Percentiles rank a stretch among this genome's conserved stretches.
Evolutionary conservation across 1,140 invertebrate genomes (phyloP).

Genomic region (Dermatophagoides farinae): DNA sequence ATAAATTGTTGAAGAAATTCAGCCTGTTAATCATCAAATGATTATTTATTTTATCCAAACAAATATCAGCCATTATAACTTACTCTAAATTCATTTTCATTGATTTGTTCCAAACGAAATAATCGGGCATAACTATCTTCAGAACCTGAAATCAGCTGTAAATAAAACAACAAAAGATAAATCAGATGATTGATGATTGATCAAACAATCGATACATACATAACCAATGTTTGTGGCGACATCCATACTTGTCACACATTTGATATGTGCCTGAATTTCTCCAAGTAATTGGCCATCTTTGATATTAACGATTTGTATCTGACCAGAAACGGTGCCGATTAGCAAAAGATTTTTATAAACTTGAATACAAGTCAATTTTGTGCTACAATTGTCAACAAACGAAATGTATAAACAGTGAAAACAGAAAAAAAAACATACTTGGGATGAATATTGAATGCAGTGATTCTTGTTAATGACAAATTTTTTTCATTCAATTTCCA

Average conservation of each 20-base stretch:
- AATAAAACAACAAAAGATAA: neutral
- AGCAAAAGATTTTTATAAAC: neutral
- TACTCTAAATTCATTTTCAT: neutral
- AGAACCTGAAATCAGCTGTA: neutral
- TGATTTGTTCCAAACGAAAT: neutral
- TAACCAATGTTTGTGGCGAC: neutral
- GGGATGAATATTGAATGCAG: neutral
- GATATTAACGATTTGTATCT: neutral
- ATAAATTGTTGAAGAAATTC: neutral
- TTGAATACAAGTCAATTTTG: neutral
- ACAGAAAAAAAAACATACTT: neutral
- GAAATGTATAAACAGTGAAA: neutral
- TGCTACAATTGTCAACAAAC: neutral
- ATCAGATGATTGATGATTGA: neutral
- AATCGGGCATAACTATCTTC: neutral
- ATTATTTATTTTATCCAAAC: neutral
- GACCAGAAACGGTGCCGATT: neutral
- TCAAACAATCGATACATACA: neutral
- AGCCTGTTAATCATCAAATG: neutral
- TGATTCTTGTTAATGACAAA: neutral
- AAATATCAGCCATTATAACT: neutral
- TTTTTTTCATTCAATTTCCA: constrained; percentile 1
- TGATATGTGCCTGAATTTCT: constrained; percentile 1
- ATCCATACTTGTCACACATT: neutral
- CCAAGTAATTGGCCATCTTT: neutral